Evolutionary conservation across 2,888 invertebrate genomes (phyloP).

Genomic region (Microctonus aethiopoides): DNA sequence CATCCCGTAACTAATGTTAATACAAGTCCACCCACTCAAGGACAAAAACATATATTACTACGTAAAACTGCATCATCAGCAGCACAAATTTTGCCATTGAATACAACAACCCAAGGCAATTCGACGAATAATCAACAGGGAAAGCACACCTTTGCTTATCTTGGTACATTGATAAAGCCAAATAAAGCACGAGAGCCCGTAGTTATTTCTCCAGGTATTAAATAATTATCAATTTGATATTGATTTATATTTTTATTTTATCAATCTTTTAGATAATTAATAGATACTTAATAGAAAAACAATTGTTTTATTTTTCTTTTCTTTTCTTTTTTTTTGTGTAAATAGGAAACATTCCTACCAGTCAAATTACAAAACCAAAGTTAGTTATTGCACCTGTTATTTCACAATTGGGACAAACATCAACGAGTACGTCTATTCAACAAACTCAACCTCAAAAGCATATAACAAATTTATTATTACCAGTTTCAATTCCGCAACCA

Average conservation of each 20-base stretch:
- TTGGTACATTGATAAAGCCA: constrained; percentile 63
- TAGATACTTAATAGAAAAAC: background rate
- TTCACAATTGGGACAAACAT: constrained; percentile 57
- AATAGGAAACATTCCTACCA: constrained; percentile 52
- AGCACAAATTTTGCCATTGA: constrained; percentile 63
- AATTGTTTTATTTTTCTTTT: constrained; percentile 22
- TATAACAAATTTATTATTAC: constrained; percentile 62
- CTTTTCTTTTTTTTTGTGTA: constrained; percentile 15
- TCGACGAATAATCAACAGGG: constrained; percentile 54
- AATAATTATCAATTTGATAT: background rate
- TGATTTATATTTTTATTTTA: background rate
- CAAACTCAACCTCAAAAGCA: constrained; percentile 57
- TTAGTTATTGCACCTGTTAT: constrained; percentile 62
- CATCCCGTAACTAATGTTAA: constrained; percentile 49
- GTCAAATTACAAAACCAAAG: constrained; percentile 58
- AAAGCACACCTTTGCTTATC: constrained; percentile 64
- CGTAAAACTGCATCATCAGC: constrained; percentile 59
- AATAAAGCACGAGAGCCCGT: constrained; percentile 60
- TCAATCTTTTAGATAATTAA: background rate
- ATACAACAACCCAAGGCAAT: constrained; percentile 52
- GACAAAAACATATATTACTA: constrained; percentile 62
- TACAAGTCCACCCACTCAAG: constrained; percentile 41
- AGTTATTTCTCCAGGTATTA: constrained; percentile 60
- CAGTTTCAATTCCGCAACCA: constrained; percentile 61
- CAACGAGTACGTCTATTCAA: constrained; percentile 50